phyloP scores from a whole-genome alignment of 2,113 vertebrate genomes.

The Prionailurus bengalensis region DNA sequence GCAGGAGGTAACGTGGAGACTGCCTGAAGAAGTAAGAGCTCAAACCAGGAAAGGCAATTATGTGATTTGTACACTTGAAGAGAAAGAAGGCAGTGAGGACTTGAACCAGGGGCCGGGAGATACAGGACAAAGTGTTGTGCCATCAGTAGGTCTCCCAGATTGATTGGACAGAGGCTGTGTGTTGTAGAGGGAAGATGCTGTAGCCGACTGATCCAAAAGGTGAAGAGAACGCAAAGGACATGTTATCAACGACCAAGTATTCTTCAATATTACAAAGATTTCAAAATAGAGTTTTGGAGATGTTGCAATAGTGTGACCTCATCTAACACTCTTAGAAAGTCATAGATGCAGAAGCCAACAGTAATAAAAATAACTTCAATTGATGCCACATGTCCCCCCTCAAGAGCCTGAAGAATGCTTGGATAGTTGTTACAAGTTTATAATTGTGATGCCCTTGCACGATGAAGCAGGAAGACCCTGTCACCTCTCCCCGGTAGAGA shows the following conservation, averaged over 20 bases:
- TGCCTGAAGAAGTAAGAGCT: background rate
- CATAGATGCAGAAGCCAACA: slow-evolving; percentile 47
- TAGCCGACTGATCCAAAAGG: background rate
- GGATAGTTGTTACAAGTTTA: background rate
- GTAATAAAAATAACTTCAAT: slow-evolving; percentile 62
- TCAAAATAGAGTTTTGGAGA: slow-evolving; percentile 13
- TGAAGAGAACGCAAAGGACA: background rate
- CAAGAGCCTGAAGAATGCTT: background rate
- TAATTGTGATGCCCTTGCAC: background rate
- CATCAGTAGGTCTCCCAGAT: background rate
- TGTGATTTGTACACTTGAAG: background rate
- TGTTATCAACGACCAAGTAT: background rate
- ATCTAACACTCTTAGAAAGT: slow-evolving; percentile 30
- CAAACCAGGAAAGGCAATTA: background rate
- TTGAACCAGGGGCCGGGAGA: background rate
- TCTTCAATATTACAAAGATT: slow-evolving; percentile 43
- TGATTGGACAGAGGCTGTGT: background rate
- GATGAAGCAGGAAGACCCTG: background rate
- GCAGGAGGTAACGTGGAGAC: background rate
- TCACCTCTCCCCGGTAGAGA: background rate
- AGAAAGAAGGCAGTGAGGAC: background rate
- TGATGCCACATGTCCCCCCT: slow-evolving; percentile 47
- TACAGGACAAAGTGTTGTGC: background rate
- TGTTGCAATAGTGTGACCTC: slow-evolving; percentile 32
- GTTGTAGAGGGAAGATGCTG: background rate